Evolutionary conservation across 2,113 vertebrate species (phyloP).

Genomic region (zebrafish (Danio rerio)): GRCz12tu NC_133200.1:8204501-8205000

Average conservation of each 20-base stretch:
- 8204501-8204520: too few species aligned
- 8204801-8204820: not conserved
- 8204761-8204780: not conserved
- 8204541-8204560: not conserved
- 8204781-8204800: not conserved
- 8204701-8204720: not conserved
- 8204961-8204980: not conserved
- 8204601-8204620: not conserved
- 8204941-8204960: not conserved
- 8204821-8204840: not conserved
- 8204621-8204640: not conserved
- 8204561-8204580: not conserved
- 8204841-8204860: not conserved
- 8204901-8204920: not conserved
- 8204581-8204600: not conserved
- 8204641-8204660: not conserved
- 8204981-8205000: not conserved
- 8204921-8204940: not conserved
- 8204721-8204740: constrained; percentile 19
- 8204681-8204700: not conserved
- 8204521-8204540: not conserved
- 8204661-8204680: not conserved
- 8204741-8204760: constrained; percentile 31
- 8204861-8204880: not conserved
- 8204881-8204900: constrained; percentile 55